Base-by-base conservation (phyloP, 2,113 vertebrate genomes). In the Colius striatus region DNA sequence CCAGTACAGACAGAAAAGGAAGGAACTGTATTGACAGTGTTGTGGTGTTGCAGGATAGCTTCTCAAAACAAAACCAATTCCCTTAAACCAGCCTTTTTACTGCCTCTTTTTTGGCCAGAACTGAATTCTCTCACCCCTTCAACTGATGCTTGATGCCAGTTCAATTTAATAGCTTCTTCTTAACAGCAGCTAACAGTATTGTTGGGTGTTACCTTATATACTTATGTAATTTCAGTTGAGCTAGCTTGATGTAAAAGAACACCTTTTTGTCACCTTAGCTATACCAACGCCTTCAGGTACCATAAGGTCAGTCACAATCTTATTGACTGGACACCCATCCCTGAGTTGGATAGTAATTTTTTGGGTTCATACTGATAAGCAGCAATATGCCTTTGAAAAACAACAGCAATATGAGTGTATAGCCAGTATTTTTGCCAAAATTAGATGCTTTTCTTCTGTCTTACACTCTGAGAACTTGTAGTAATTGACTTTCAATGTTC, bases 211-310 rank as follows among this genome's bases (percentile, higher is more conserved):
- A 95, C 65, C n/a, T 77, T 95, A 96, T 88, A 90, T 95, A 95
- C 85, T 95, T 92, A 95, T 78, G 96, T 95, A 96, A 96, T 97
- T 96, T 94, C 93, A 95, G 82, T 88, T 95, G 96, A 65, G 79
- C 45, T 48, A 67, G 8, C 82, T 75, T 82, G 72, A 41, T 90
- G 94, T 95, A 95, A 95, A 96, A 95, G 90, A 94, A 95, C 82
- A 92, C 88, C 72, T 16, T 88, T 60, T 72, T 84, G 95, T 93
- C 88, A 96, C 76, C 86, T 93, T 93, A 94, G 68, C 92, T 81
- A 19, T 81, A 82, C 53, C 10, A 4, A 1, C 17, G 11, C 27
- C 16, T 84, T 57, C 38, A 50, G 7, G n/a, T 57, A n/a, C 76
- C 36, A 1, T 50, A 53, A 90, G 67, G 87, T 94, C 83, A 91